Base-by-base conservation (phyloP, 2,797 vertebrate genomes). In the Microctenopoma stevenorrisi region DNA sequence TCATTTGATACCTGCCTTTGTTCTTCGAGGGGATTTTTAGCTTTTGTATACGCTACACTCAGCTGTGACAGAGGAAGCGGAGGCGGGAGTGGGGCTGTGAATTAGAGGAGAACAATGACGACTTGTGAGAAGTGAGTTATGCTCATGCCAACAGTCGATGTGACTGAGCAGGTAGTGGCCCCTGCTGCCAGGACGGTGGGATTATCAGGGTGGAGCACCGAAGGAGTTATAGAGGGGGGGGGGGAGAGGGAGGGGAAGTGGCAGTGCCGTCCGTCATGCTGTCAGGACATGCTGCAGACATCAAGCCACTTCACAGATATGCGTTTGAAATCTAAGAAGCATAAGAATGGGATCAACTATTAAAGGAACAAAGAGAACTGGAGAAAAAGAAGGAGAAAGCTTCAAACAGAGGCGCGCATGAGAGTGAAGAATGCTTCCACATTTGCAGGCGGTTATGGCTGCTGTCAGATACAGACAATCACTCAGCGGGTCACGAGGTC, bases 291-390 rank as follows among this genome's bases (percentile, higher is more conserved):
- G 79, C 82, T 85, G 86, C 69, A 89, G 80, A 87, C 86, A 85
- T 87, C 87, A 78, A 87, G 85, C 74, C 78, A 75, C 83, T 83
- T 89, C 64, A 54, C 77, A 90, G 82, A 85, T 66, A 78, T 76
- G 75, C 62, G 80, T 94, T 94, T 94, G 93, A 94, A 94, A 94
- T 89, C 58, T 68, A 88, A 94, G 88, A 90, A 82, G 81, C 86
- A 75, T 79, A 87, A 91, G 84, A 92, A 91, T 82, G 77, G 82
- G 86, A 86, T 89, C 67, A 78, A 78, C 78, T 77, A 88, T 86
- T 79, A 85, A 84, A 82, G 65, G 65, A 84, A 88, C 54, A 73
- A 79, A 79, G 46, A 65, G 53, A 68, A 60, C 60, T 47, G 77
- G 51, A 40, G 33, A 12, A 25, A 43, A 61, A 44, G 30, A 33